Percentiles rank a stretch among this genome's conserved stretches.
These are phyloP conservation scores for Iselma pallidipennis DNA, from an alignment of 2,888 invertebrate species.

Conservation along the genomic window DNA sequence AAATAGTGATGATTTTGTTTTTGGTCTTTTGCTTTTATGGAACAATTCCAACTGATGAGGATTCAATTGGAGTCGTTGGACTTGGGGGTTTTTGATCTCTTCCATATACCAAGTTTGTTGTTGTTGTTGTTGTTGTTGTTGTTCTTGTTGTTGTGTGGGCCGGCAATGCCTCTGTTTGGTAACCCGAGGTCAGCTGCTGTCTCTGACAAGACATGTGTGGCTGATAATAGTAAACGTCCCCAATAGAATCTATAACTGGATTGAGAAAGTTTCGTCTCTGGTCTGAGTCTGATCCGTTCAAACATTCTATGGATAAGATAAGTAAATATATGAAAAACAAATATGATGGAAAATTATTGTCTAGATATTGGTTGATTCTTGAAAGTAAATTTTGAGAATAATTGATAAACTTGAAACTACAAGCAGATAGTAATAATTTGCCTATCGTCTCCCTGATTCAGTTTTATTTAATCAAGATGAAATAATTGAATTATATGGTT, in stretches of 20 bases:
- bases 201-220: conserved; percentile 11
- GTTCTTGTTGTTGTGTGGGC: conserved; percentile 17
- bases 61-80: conserved; percentile 15
- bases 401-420: too few relatives aligned
- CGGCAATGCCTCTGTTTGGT: conserved; percentile 21
- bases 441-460: too few relatives aligned
- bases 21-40: conserved; percentile 4
- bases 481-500: not conserved
- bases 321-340: too few relatives aligned
- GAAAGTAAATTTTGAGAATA: too few relatives aligned
- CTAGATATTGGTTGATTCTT: too few relatives aligned
- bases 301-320: too few relatives aligned
- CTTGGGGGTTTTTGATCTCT: conserved; percentile 19
- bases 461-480: too few relatives aligned
- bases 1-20: not conserved
- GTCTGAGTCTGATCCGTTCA: too few relatives aligned
- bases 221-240: not conserved
- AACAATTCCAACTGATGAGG: conserved; percentile 18
- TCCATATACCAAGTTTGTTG: conserved; percentile 12
- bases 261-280: too few relatives aligned
- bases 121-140: not conserved
- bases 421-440: too few relatives aligned
- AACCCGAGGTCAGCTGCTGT: conserved; percentile 26
- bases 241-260: too few relatives aligned
- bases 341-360: too few relatives aligned